Percentiles rank a stretch among this genome's conserved stretches.
Conservation (phyloP, 2,797 vertebrate species). For the Pachyuromys duprasi region DNA sequence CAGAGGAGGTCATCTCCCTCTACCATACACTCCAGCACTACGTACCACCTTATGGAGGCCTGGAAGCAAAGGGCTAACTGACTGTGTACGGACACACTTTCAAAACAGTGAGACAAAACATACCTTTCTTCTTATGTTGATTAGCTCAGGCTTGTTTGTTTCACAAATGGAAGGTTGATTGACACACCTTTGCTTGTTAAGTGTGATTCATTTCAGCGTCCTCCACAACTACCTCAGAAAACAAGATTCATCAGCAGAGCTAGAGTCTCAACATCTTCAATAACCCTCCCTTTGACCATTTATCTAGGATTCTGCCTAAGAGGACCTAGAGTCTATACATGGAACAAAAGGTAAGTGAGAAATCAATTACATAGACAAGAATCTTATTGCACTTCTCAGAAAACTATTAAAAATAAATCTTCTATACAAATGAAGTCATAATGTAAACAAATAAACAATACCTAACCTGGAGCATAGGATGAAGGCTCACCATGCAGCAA, state of each 20-base stretch:
- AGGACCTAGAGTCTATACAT: neutral
- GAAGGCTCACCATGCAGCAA: accelerated
- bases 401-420: constrained; percentile 35
- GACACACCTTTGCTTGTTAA: neutral
- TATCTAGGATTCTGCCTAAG: neutral
- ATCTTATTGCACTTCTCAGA: constrained; percentile 27
- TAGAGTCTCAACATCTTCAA: neutral
- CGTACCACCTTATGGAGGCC: neutral
- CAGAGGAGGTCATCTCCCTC: neutral
- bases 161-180: neutral
- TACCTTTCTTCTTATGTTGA: neutral
- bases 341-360: constrained; percentile 9
- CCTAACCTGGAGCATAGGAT: neutral
- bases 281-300: neutral
- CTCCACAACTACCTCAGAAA: neutral
- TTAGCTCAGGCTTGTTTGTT: neutral
- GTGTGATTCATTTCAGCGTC: neutral
- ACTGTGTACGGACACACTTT: too few relatives aligned
- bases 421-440: neutral
- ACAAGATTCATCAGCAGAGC: neutral
- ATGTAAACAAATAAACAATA: neutral
- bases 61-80: neutral
- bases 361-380: constrained; percentile 20
- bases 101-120: neutral
- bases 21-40: neutral